Evolutionary conservation across 2,113 vertebrate genomes (phyloP).

Genomic region (Axis porcinus): DNA sequence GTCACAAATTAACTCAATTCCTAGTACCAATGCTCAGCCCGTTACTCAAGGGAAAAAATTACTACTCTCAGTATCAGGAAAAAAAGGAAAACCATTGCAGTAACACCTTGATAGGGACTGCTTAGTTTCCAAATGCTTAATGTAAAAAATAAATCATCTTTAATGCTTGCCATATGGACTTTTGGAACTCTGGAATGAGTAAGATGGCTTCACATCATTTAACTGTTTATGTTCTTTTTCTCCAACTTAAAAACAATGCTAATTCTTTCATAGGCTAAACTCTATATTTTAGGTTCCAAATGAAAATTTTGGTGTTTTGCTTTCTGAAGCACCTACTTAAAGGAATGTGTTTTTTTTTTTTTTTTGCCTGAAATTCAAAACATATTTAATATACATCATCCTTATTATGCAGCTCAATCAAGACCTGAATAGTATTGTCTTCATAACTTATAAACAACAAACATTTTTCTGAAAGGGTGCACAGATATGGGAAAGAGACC

Average conservation of each 20-base stretch:
- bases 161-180: background rate
- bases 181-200: constrained; percentile 43
- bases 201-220: constrained; percentile 45
- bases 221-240: constrained; percentile 26
- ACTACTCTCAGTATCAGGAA: background rate
- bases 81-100: background rate
- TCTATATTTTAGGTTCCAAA: constrained; percentile 31
- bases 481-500: background rate
- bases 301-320: constrained; percentile 26
- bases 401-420: constrained; percentile 1
- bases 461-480: background rate
- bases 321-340: background rate
- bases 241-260: constrained; percentile 32
- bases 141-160: constrained; percentile 54
- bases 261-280: constrained; percentile 58
- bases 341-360: background rate
- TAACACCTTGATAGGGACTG: background rate
- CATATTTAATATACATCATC: background rate
- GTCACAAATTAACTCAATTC: background rate
- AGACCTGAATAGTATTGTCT: constrained; percentile 12
- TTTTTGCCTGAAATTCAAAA: background rate
- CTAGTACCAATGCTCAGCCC: background rate
- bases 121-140: constrained; percentile 41
- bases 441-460: background rate
- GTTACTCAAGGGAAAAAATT: background rate